These are phyloP conservation scores for Arge pagana DNA, from an alignment of 2,888 invertebrate species.

Conservation along the genomic window DNA sequence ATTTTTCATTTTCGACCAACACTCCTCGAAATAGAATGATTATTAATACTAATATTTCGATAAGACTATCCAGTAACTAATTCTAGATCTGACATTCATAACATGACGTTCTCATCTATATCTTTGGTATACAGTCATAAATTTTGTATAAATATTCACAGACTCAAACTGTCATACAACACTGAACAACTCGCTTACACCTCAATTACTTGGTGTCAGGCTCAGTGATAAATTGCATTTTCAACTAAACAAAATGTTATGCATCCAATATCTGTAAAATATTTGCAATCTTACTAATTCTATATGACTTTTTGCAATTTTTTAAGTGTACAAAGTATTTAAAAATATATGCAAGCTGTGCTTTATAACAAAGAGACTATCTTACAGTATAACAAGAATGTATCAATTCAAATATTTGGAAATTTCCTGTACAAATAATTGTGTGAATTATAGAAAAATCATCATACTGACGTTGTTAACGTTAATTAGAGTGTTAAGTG, in stretches of 20 bases:
- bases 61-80: constrained; percentile 15
- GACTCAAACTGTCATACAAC: constrained; percentile 33
- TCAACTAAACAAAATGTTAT: constrained; percentile 33
- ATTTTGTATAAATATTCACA: constrained; percentile 49
- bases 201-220: constrained; percentile 22
- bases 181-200: constrained; percentile 27
- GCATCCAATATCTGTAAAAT: constrained; percentile 33
- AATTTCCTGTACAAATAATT: background rate
- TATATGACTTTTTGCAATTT: background rate
- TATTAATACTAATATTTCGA: constrained; percentile 7
- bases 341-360: constrained; percentile 15
- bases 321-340: constrained; percentile 12
- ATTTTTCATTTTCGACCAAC: constrained; percentile 14
- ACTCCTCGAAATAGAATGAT: constrained; percentile 30
- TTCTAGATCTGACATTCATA: constrained; percentile 44
- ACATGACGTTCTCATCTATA: constrained; percentile 51
- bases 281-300: constrained; percentile 8
- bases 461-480: constrained; percentile 2
- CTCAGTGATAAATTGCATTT: constrained; percentile 26
- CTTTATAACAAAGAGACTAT: constrained; percentile 2
- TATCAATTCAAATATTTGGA: constrained; percentile 1
- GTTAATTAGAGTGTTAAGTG: constrained; percentile 1
- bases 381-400: constrained; percentile 5
- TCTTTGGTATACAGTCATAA: constrained; percentile 57
- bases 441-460: constrained; percentile 1